A percentile compares a stretch with the other conserved stretches of the same genome.
Conservation (phyloP, 2,888 invertebrate genomes). For the Branchipolynoe longqiensis region DNA sequence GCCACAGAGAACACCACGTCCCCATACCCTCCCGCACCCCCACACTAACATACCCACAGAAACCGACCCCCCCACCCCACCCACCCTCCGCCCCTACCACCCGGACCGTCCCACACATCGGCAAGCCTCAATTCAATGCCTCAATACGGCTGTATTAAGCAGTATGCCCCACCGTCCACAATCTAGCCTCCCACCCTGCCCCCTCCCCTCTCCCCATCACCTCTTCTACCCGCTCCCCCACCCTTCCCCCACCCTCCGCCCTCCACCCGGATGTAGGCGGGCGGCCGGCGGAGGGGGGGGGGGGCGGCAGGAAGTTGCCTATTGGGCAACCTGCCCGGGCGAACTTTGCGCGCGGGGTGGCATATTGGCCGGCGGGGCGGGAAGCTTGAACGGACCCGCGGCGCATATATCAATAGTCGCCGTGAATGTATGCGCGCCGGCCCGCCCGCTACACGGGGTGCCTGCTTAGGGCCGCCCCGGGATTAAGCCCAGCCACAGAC, state of each 20-base stretch:
- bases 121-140: not conserved
- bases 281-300: not conserved
- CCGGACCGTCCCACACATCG: not conserved
- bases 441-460: slow-evolving; percentile 11
- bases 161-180: no score
- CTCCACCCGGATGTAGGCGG: not conserved
- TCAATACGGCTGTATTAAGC: not conserved
- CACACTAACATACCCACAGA: no score
- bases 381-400: slow-evolving; percentile 9
- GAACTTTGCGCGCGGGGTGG: not conserved
- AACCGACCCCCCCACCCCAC: no score
- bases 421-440: not conserved
- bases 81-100: no score
- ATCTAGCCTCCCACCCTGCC: no score
- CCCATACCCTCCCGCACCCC: no score
- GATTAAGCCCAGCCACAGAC: no score
- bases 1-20: no score
- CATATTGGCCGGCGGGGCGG: slow-evolving; percentile 5
- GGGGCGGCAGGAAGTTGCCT: not conserved
- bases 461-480: not conserved
- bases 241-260: no score
- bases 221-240: no score
- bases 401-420: slow-evolving; percentile 23
- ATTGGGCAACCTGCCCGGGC: not conserved
- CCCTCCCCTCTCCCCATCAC: no score